Conservation (phyloP, 2,797 vertebrate species). For the Centropyge bicolor region DNA sequence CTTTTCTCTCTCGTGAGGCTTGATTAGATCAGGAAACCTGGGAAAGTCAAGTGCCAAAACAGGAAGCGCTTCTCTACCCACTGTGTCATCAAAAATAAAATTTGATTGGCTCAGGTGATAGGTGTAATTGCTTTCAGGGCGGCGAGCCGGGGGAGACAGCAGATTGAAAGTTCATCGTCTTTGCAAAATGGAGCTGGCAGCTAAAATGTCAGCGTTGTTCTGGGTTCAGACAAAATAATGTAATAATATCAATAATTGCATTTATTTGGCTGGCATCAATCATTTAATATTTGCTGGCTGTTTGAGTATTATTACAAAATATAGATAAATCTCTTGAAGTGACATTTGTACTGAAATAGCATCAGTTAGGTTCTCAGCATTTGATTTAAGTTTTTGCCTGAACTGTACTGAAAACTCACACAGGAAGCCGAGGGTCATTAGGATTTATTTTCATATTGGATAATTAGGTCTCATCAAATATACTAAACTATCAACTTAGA, state of each 20-base stretch:
- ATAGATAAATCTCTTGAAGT: not conserved
- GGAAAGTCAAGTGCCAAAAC: constrained; percentile 70
- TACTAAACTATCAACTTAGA: too few relatives aligned
- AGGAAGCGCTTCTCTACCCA: constrained; percentile 57
- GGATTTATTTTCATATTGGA: not conserved
- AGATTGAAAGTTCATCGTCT: constrained; percentile 64
- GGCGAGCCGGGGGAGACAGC: constrained; percentile 7
- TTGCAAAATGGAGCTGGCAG: constrained; percentile 41
- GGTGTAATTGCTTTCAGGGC: constrained; percentile 75
- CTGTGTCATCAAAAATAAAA: constrained; percentile 72
- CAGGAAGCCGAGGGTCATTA: not conserved
- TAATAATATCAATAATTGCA: constrained; percentile 5
- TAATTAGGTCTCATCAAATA: too few relatives aligned
- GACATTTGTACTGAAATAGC: not conserved
- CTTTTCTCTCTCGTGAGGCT: constrained; percentile 31
- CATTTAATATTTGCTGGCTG: not conserved
- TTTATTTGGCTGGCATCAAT: not conserved
- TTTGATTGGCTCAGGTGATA: constrained; percentile 71
- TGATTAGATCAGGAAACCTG: constrained; percentile 70
- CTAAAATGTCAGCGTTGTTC: constrained; percentile 45
- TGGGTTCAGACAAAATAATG: constrained; percentile 44
- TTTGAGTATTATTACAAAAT: not conserved
- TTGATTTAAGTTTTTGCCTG: not conserved
- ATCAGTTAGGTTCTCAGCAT: not conserved
- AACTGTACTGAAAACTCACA: not conserved